Base-by-base conservation (phyloP, 1,140 invertebrate species). In the Bombus impatiens region DNA sequence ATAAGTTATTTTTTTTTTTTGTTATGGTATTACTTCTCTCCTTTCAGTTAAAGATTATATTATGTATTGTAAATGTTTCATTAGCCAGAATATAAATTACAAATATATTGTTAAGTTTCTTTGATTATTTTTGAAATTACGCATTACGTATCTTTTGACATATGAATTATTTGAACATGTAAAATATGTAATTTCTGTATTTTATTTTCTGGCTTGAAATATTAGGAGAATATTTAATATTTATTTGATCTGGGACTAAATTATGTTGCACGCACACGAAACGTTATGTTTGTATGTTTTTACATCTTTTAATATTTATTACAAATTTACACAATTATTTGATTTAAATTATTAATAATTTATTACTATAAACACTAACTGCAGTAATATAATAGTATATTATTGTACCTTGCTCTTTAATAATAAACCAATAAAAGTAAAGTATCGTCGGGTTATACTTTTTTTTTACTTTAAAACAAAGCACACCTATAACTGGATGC, bases 231-330 rank as follows among this genome's bases (percentile, higher is more conserved):
- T 80, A 62, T 81, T 59, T 59, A 78, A 40, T 88, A 81, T 88
- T 82, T 88, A 77, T 88, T 78, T 87, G 35, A 57, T 77, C 40
- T 72, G 37, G 25, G 59, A 88, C 71, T 59, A 67, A 87, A 87
- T 82, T 82, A 40, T 81, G 87, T 82, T 77, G 86, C 86, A 87
- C 82, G 76, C 65, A 83, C 82, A 74, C 86, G 80, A 78, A 86
- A 91, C 82, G 76, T 84, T 86, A 81, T 88, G 87, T 91, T 91
- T 92, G 82, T 91, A 91, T 90, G 86, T 92, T 91, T 92, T 90
- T 92, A 92, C 87, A 92, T 78, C 80, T 91, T 53, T 91, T 91
- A 91, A 91, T 92, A 92, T 91, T 91, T 92, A 93, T 92, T 91
- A 90, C 74, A 84, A 77, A 90, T 89, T 88, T 89, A 86, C 81